A percentile compares a stretch with the other conserved stretches of the same genome.
These are phyloP conservation scores for Cacoxenus indagator DNA, from an alignment of 2,888 invertebrate genomes.

Conservation along the genomic window DNA sequence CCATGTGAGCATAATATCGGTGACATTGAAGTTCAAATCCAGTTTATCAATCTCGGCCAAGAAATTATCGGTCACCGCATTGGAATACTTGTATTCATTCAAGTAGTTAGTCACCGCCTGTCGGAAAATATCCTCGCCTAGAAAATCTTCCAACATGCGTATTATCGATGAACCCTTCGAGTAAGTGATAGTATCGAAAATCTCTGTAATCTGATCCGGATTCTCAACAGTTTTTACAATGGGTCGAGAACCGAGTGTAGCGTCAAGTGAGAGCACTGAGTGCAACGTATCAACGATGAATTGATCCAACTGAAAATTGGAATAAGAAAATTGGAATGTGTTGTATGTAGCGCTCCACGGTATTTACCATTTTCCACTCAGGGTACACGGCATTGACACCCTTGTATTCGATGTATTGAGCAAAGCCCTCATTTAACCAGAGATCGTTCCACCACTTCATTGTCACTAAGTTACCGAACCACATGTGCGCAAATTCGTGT, in stretches of 20 bases:
- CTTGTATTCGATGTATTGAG: constrained; percentile 90
- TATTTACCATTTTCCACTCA: constrained; percentile 82
- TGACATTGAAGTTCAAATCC: constrained; percentile 71
- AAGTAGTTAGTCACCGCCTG: constrained; percentile 83
- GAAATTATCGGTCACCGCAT: constrained; percentile 86
- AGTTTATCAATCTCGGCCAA: constrained; percentile 75
- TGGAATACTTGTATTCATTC: constrained; percentile 78
- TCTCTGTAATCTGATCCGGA: constrained; percentile 91
- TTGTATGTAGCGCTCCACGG: background rate
- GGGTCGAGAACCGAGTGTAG: constrained; percentile 88
- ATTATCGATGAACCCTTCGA: constrained; percentile 91
- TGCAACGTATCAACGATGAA: constrained; percentile 82
- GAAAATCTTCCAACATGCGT: constrained; percentile 88
- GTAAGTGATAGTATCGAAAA: constrained; percentile 93
- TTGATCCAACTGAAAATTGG: constrained; percentile 78
- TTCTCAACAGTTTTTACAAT: constrained; percentile 88
- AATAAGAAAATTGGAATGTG: constrained; percentile 21
- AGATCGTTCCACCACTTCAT: constrained; percentile 95
- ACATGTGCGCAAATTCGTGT: constrained; percentile 96
- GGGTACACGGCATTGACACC: constrained; percentile 80
- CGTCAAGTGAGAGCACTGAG: constrained; percentile 80
- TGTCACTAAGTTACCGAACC: constrained; percentile 92
- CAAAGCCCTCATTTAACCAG: constrained; percentile 96
- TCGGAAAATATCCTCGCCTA: constrained; percentile 79
- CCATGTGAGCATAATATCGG: constrained; percentile 87